Percentiles rank a stretch among this genome's conserved stretches.
phyloP scores from a whole-genome alignment of 1,140 invertebrate genomes.

The Ruditapes philippinarum region DNA sequence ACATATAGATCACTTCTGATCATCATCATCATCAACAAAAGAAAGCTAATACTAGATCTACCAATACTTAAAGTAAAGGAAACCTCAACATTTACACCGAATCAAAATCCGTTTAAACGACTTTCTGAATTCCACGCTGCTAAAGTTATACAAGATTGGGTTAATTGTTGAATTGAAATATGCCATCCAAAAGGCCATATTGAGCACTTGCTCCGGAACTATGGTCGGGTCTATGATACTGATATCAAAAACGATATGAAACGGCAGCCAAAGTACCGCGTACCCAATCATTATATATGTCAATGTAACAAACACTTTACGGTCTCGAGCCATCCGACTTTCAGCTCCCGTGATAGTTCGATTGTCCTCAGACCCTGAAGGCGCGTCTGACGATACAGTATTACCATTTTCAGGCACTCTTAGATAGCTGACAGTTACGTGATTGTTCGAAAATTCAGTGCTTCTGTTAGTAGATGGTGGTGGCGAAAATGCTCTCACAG shows the following conservation, averaged over 20 bases:
- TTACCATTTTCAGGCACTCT: not conserved
- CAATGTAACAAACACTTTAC: constrained; percentile 78
- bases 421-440: not conserved
- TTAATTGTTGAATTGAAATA: constrained; percentile 85
- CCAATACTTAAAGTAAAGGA: no score
- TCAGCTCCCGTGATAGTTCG: not conserved
- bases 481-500: not conserved
- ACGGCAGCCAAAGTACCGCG: constrained; percentile 82
- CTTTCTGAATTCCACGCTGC: constrained; percentile 77
- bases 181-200: constrained; percentile 82
- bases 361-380: not conserved
- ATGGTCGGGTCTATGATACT: constrained; percentile 73
- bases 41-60: no score
- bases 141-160: constrained; percentile 84
- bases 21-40: no score
- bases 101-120: constrained; percentile 78
- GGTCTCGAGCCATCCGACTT: not conserved
- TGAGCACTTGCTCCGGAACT: constrained; percentile 74
- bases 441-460: not conserved
- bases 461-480: not conserved
- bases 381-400: not conserved
- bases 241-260: constrained; percentile 83
- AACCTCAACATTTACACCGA: not conserved
- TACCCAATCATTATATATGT: constrained; percentile 81
- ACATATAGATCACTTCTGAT: no score